Conservation (phyloP, 2,113 vertebrate genomes). For the Neolamprologus brichardi region DNA sequence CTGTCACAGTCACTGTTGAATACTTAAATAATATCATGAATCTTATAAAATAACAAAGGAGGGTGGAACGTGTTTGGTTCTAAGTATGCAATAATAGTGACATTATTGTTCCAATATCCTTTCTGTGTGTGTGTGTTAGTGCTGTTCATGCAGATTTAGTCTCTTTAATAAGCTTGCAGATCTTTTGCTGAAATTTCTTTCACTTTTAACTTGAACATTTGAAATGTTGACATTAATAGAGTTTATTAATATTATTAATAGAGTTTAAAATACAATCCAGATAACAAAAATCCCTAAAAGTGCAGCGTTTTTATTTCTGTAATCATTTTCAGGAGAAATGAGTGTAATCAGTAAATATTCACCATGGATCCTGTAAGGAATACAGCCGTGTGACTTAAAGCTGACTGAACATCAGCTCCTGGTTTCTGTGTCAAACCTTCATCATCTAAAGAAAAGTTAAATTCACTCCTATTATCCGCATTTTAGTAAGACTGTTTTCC, state of each 20-base stretch:
- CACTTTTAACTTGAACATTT: neutral
- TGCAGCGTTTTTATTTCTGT: neutral
- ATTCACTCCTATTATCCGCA: neutral
- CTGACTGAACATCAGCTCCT: neutral
- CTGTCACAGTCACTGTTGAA: neutral
- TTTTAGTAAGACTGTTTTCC: neutral
- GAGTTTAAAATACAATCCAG: neutral
- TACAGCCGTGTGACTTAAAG: neutral
- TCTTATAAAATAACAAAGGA: neutral
- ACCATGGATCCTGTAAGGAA: neutral
- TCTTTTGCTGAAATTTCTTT: neutral
- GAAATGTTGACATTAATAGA: neutral
- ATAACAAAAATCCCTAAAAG: neutral
- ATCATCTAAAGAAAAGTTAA: neutral
- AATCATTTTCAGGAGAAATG: neutral
- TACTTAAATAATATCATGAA: neutral
- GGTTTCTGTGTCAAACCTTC: neutral
- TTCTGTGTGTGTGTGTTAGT: neutral
- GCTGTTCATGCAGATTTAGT: neutral
- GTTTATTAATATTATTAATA: neutral
- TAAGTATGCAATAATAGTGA: neutral
- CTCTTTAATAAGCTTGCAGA: neutral
- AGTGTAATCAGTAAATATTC: neutral
- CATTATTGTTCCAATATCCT: neutral
- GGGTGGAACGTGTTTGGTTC: neutral